These are phyloP conservation scores for Onthophagus taurus DNA, from an alignment of 1,140 invertebrate species.

Conservation along the genomic window DNA sequence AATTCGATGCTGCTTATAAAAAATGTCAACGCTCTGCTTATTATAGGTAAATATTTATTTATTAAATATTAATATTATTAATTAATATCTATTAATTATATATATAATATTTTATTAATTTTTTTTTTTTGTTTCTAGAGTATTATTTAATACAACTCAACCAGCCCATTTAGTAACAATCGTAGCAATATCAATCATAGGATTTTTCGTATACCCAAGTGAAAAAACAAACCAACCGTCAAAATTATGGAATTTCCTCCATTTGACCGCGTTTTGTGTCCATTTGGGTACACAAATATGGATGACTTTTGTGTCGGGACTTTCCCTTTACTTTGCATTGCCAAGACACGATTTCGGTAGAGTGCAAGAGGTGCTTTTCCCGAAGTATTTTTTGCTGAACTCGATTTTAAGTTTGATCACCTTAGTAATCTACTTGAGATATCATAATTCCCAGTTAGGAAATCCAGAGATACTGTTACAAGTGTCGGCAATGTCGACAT, in stretches of 20 bases:
- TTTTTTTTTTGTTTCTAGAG: conserved; percentile 43
- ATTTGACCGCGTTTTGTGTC: conserved; percentile 61
- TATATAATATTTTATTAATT: conserved; percentile 1
- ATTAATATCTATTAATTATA: not conserved
- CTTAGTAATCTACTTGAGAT: conserved; percentile 41
- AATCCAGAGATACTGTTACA: conserved; percentile 37
- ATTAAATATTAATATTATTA: not conserved
- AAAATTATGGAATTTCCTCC: conserved; percentile 48
- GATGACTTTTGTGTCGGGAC: conserved; percentile 81
- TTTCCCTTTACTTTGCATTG: conserved; percentile 71
- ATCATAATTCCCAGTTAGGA: conserved; percentile 22
- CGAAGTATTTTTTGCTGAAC: conserved; percentile 73
- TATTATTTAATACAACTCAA: conserved; percentile 58
- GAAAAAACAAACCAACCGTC: conserved; percentile 35
- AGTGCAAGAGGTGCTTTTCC: conserved; percentile 76
- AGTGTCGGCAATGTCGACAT: conserved; percentile 53
- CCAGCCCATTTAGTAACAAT: conserved; percentile 64
- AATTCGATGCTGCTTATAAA: conserved; percentile 7
- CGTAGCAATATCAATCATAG: conserved; percentile 50
- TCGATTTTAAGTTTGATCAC: conserved; percentile 61
- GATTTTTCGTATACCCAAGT: conserved; percentile 46
- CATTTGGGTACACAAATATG: conserved; percentile 77
- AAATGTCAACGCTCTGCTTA: conserved; percentile 15
- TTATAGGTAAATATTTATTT: conserved; percentile 20
- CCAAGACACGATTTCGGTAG: conserved; percentile 72